Base-by-base conservation (phyloP, 2,797 vertebrate genomes). In the Hapalemur alaotrensis region DNA sequence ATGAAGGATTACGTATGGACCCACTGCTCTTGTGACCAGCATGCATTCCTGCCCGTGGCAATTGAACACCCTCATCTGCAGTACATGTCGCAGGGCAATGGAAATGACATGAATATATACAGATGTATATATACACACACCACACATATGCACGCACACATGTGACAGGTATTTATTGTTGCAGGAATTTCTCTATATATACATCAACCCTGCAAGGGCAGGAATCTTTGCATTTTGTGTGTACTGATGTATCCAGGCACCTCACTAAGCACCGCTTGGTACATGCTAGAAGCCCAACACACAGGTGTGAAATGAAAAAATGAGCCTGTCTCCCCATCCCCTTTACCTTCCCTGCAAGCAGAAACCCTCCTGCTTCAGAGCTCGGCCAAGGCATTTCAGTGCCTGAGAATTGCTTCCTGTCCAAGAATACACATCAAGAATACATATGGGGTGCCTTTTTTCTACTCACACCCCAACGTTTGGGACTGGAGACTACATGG, bases 61-160 rank as follows among this genome's bases (percentile, higher is more conserved):
- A 4, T 0, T 18, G 28, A n/a, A 72, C 46, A 50, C 23, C 67
- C 13, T 35, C 63, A 1, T 0, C 7, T 22, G 0, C 41, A 13
- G 8, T 2, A 0, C 14, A 0, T 0, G 35, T 1, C 7, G 28
- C 23, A 30, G 0, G 28, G 1, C 5, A 5, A 4, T 10, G 13
- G 1, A 50, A 41, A 25, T 2, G 22, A 2, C 59, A 2, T 17
- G 20, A 25, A 46, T 59, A 57, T 28, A 28, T 59, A 12, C 57
- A 25, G 12, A 25, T 1, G 3, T 17, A 8, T 3, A 10, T 38
- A 22, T 0, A 20, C n/a, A 35, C 63, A 67, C 20, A 12, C 20
- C 63, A 67, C 20, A 12, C 20, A 23, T 4, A 38, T 4, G 4
- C 9, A 38, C 65, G 35, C 18, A 38, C 35, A 38, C 18, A 23